Percentiles rank a stretch among this genome's conserved stretches.
phyloP scores from a whole-genome alignment of 2,113 vertebrate genomes.

The Glaucomys volans region DNA sequence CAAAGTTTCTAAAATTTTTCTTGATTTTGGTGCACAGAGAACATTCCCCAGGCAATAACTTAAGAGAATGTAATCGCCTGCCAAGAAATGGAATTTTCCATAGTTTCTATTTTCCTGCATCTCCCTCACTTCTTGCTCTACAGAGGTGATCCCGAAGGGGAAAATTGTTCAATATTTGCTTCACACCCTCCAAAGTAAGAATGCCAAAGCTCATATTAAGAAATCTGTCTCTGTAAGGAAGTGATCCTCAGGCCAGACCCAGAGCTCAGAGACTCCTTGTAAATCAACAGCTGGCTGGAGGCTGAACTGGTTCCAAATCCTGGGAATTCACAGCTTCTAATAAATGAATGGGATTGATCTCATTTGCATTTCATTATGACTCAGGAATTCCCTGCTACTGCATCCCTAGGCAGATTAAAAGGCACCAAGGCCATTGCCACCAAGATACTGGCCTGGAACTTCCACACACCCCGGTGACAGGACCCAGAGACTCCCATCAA shows the following conservation, averaged over 20 bases:
- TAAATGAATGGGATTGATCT: constrained; percentile 19
- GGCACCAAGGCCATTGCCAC: not conserved
- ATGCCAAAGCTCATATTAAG: not conserved
- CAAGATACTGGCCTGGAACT: not conserved
- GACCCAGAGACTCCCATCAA: not conserved
- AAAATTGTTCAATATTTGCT: not conserved
- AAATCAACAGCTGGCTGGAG: constrained; percentile 49
- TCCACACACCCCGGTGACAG: not conserved
- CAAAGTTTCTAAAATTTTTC: constrained; percentile 43
- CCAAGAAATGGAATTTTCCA: constrained; percentile 64
- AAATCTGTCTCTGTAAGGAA: constrained; percentile 19
- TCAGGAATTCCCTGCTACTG: constrained; percentile 61
- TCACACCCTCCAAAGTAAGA: not conserved
- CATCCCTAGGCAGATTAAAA: not conserved
- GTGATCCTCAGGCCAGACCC: not conserved
- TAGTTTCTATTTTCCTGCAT: constrained; percentile 9
- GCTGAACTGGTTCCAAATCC: constrained; percentile 53
- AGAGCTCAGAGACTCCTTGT: not conserved
- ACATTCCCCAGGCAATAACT: constrained; percentile 46
- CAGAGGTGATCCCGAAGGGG: constrained; percentile 13
- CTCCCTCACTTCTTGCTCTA: not conserved
- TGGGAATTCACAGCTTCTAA: constrained; percentile 44
- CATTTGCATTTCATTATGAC: constrained; percentile 71
- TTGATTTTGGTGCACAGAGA: constrained; percentile 32
- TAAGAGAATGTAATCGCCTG: not conserved